Evolutionary conservation across 2,888 invertebrate genomes (phyloP), one percentile per base, ranked within the genome.

Genomic region (Sphaerophoria taeniata): DNA sequence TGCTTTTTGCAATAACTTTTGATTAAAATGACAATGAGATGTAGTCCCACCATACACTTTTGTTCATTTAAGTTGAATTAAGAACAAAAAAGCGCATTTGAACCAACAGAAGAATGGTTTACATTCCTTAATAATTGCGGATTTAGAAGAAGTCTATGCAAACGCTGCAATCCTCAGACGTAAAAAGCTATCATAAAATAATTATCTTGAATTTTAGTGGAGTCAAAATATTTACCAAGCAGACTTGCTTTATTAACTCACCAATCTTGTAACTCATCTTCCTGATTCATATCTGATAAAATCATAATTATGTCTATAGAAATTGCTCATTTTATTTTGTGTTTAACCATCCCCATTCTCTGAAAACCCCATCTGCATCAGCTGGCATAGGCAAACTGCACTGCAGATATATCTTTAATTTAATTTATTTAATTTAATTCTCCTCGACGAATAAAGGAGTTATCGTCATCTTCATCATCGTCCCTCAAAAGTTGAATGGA

Each of bases 371-470:
- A 39, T 63, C 49, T 14, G 31, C 49, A 36, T 12, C 9, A 7
- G 39, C 24, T 24, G 24, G 24, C 24, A 24, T 24, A 58, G 14
- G 14, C 56, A 14, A 74, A 49, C 65, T 56, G 33, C 47, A 74
- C 39, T 74, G 74, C 79, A 69, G 53, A 43, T 61, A 60, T 14
- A 61, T 36, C 45, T 47, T 24, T 69, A 11, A 12, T 58, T 7
- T 79, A n/a, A 67, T 79, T 69, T 79, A 24, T 60, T 72, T 76
- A 67, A 47, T 65, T 65, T 24, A 24, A 2, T 24, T 1, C 65
- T 36, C 63, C 63, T 63, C 70, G 53, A 45, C 39, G 39, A 33
- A 60, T 69, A 53, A 34, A 45, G 51, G 53, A 69, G 36, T 12
- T 39, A 39, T 39, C 39, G 7, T 39, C 11, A 47, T 31, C 6